Percentiles rank a stretch among this genome's conserved stretches.
Evolutionary conservation across 2,888 invertebrate genomes (phyloP).

Genomic region (Latrodectus elegans): DNA sequence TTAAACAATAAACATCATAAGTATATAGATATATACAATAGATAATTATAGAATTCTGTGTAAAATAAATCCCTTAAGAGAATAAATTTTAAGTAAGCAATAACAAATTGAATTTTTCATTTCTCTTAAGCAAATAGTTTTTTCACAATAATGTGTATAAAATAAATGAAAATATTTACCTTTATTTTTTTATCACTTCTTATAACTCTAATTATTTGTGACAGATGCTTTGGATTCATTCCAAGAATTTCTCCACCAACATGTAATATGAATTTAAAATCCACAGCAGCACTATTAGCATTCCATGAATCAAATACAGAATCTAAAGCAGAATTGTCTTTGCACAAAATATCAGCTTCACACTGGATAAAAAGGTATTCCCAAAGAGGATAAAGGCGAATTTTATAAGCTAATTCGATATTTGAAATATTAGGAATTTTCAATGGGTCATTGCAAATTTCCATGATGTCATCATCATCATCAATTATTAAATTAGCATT

Average conservation of each 20-base stretch:
- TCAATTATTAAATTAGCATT: neutral
- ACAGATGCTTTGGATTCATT: neutral
- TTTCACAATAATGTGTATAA: neutral
- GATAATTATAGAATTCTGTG: too few relatives aligned
- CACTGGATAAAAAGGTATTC: slow-evolving; percentile 37
- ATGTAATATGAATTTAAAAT: neutral
- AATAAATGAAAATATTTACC: neutral
- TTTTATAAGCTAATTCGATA: slow-evolving; percentile 4
- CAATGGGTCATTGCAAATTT: slow-evolving; percentile 4
- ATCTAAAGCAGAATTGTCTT: neutral
- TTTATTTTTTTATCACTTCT: neutral
- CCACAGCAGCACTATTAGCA: neutral
- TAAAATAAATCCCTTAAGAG: too few relatives aligned
- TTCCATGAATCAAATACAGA: too few relatives aligned
- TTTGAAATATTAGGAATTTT: neutral
- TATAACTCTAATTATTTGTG: neutral
- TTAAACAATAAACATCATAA: too few relatives aligned
- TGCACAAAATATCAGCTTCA: slow-evolving; percentile 49
- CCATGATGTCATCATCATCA: slow-evolving; percentile 29
- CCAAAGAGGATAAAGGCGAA: slow-evolving; percentile 59
- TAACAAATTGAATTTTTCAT: too few relatives aligned
- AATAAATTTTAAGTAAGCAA: too few relatives aligned
- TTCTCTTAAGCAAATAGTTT: too few relatives aligned
- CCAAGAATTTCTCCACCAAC: neutral
- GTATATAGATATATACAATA: too few relatives aligned